Conservation (phyloP, 2,113 vertebrate genomes). For the Bos javanicus region DNA sequence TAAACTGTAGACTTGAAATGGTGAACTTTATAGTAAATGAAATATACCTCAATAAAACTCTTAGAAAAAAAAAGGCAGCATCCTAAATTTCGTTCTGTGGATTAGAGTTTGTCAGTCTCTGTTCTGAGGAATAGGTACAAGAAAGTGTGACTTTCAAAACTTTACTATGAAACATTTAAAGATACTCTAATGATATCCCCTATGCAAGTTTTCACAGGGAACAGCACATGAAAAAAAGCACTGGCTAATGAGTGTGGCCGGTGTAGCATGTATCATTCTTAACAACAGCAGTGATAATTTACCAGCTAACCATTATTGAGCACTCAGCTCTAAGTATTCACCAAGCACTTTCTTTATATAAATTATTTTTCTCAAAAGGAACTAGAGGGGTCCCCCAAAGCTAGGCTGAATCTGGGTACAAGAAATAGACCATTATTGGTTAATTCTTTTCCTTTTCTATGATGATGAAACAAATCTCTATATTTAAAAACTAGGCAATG, state of each 20-base stretch:
- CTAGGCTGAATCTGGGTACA: neutral
- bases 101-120: neutral
- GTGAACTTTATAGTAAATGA: neutral
- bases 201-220: neutral
- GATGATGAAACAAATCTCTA: neutral
- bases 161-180: neutral
- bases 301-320: neutral
- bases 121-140: neutral
- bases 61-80: neutral
- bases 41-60: neutral
- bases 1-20: neutral
- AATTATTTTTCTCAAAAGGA: neutral
- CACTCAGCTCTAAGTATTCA: neutral
- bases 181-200: neutral
- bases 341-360: neutral
- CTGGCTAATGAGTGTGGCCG: neutral
- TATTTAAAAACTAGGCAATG: neutral
- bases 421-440: neutral
- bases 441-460: neutral
- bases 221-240: neutral
- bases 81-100: neutral
- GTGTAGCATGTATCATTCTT: neutral
- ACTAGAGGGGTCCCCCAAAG: neutral
- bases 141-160: neutral
- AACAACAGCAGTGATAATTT: neutral